These are phyloP conservation scores for Axis porcinus DNA, from an alignment of 2,113 vertebrate genomes.

Conservation along the genomic window DNA sequence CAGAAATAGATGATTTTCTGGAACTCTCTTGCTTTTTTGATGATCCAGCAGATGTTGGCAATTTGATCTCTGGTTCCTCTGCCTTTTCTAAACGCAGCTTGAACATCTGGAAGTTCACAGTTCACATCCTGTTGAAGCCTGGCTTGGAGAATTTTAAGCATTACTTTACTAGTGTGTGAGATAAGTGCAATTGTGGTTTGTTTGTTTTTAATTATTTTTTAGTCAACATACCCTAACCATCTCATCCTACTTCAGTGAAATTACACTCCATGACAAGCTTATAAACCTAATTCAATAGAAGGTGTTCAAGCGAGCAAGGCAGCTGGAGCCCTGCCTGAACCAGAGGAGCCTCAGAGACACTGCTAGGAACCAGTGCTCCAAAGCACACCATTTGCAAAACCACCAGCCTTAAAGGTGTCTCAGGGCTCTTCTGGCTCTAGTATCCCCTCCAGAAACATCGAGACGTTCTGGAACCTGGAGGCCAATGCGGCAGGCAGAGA, in stretches of 20 bases:
- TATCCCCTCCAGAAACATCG: background rate
- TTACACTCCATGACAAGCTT: background rate
- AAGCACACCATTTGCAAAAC: background rate
- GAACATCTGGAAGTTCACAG: background rate
- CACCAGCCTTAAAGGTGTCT: background rate
- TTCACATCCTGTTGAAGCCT: background rate
- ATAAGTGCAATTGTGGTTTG: background rate
- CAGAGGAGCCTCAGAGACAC: background rate
- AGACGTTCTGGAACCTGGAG: background rate
- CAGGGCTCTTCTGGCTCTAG: background rate
- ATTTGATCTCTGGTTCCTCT: background rate
- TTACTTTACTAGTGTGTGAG: background rate
- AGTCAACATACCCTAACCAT: background rate
- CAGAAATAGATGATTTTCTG: background rate
- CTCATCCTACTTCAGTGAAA: background rate
- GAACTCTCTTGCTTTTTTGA: background rate
- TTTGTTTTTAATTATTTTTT: background rate
- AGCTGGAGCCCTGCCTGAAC: background rate
- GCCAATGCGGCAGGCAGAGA: background rate
- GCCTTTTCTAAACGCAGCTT: background rate
- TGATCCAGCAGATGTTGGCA: background rate
- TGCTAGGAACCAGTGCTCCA: background rate
- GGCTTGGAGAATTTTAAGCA: background rate
- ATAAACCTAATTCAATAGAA: background rate
- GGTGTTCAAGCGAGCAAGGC: background rate